Percentiles rank a stretch among this genome's conserved stretches.
Evolutionary conservation across 2,113 vertebrate genomes (phyloP).

Genomic region (Neolamprologus modestus): DNA sequence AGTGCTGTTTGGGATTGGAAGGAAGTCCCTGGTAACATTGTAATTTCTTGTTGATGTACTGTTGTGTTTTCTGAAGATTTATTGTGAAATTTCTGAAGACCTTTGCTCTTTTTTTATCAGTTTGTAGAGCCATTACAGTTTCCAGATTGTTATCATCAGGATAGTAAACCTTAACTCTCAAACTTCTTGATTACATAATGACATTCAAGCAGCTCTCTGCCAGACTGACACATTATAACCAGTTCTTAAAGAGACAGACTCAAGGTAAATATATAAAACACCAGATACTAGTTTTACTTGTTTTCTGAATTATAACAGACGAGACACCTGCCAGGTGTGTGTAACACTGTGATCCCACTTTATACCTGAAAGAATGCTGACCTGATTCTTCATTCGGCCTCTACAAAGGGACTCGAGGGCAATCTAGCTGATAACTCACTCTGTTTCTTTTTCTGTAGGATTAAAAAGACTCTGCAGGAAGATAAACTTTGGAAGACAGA

Average conservation of each 20-base stretch:
- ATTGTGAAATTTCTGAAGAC: neutral
- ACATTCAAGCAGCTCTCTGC: neutral
- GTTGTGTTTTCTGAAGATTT: neutral
- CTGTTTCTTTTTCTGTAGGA: neutral
- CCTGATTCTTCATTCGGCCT: neutral
- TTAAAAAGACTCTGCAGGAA: neutral
- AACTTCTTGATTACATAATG: neutral
- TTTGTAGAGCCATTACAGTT: neutral
- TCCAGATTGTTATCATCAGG: neutral
- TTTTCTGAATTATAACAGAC: neutral
- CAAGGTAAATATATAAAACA: neutral
- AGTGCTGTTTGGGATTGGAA: neutral
- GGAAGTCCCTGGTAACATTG: neutral
- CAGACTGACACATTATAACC: neutral
- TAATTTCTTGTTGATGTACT: neutral
- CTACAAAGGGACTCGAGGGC: neutral
- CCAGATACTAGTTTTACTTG: neutral
- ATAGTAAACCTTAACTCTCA: neutral
- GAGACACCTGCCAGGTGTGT: neutral
- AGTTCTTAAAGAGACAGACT: neutral
- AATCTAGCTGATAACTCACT: neutral
- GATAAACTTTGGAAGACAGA: neutral
- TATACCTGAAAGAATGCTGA: neutral
- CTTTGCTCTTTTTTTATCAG: neutral
- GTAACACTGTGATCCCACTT: neutral